These are phyloP conservation scores for Catostylus mosaicus DNA, from an alignment of 30 jellyfish, hydroid and myxozoan genomes.

Conservation along the genomic window DNA sequence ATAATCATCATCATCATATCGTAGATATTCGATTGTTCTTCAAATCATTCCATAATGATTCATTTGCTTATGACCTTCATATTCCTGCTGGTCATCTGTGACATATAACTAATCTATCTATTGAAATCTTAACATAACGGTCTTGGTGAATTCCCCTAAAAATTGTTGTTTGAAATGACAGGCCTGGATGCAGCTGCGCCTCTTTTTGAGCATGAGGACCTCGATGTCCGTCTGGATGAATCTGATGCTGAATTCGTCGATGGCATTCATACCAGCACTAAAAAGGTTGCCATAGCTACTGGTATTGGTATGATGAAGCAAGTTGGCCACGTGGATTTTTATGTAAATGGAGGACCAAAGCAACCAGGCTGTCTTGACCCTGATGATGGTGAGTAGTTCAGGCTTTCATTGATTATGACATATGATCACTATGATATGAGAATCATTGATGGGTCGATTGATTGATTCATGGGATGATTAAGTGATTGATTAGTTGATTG, in stretches of 20 bases:
- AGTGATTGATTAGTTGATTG: background rate
- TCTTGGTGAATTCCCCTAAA: too few relatives aligned
- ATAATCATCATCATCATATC: too few relatives aligned
- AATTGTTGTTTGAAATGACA: too few relatives aligned
- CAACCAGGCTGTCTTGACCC: constrained; percentile 80
- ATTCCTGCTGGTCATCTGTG: too few relatives aligned
- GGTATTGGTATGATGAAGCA: constrained; percentile 75
- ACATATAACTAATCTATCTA: too few relatives aligned
- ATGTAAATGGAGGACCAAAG: constrained; percentile 79
- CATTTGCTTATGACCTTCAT: too few relatives aligned
- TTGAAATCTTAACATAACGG: too few relatives aligned
- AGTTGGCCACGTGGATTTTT: constrained; percentile 85
- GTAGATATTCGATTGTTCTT: too few relatives aligned
- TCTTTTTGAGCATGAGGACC: constrained; percentile 71
- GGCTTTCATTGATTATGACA: background rate
- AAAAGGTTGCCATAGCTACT: constrained; percentile 48
- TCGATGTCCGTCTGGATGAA: constrained; percentile 79
- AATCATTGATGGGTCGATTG: background rate
- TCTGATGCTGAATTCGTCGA: constrained; percentile 93
- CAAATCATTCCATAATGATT: too few relatives aligned
- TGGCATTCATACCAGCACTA: constrained; percentile 78
- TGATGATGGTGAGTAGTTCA: constrained; percentile 37
- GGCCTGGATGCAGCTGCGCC: constrained; percentile 97
- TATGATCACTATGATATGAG: background rate
- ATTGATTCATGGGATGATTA: background rate